Evolutionary conservation across 1,140 invertebrate species (phyloP).

Genomic region (Ericerus pela): DNA sequence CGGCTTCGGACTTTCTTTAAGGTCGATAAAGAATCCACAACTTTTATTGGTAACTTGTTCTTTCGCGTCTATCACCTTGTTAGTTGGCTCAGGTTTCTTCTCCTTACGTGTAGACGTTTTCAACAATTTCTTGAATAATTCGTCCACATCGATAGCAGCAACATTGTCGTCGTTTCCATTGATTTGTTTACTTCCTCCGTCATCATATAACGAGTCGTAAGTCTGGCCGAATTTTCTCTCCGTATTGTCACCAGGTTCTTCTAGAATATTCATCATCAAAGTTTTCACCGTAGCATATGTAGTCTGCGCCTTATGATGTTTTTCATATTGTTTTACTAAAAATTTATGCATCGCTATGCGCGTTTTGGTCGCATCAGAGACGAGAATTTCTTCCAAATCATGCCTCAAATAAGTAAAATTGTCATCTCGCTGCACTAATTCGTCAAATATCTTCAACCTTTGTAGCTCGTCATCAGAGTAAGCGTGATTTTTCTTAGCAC

Average conservation of each 20-base stretch:
- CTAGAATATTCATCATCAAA: not conserved
- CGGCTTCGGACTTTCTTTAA: not conserved
- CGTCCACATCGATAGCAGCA: not conserved
- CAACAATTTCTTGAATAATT: not conserved
- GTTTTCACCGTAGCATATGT: not conserved
- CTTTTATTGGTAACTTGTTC: not conserved
- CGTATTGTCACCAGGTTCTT: not conserved
- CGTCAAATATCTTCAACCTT: not conserved
- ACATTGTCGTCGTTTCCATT: not conserved
- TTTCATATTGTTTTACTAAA: not conserved
- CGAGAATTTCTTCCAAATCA: not conserved
- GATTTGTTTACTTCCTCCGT: not conserved
- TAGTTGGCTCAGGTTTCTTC: not conserved
- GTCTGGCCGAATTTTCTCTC: not conserved
- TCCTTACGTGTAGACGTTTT: not conserved
- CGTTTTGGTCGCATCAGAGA: not conserved
- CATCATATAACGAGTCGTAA: not conserved
- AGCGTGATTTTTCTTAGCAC: not conserved
- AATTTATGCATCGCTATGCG: constrained; percentile 1
- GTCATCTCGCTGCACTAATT: not conserved
- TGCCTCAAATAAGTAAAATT: not conserved
- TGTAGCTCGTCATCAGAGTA: not conserved
- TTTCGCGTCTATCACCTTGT: no score
- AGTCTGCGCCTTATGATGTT: not conserved
- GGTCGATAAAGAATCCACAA: constrained; percentile 1